Percentiles rank a stretch among this genome's conserved stretches.
phyloP scores from a whole-genome alignment of 1,140 invertebrate genomes.

The Drosophila sproati region DNA sequence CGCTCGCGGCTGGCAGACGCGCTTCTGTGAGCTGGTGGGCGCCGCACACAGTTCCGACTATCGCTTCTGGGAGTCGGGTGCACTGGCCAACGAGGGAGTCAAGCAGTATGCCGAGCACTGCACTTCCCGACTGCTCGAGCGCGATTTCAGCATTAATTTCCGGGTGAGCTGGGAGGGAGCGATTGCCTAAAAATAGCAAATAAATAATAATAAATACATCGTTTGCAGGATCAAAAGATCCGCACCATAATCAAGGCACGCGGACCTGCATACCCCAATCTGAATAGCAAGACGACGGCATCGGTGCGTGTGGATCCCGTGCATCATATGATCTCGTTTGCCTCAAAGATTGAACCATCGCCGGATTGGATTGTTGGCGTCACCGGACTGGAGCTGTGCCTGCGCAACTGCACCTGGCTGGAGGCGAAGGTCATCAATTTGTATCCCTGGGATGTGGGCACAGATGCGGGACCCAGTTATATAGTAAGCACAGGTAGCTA shows the following conservation, averaged over 20 bases:
- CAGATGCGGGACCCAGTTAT: slow-evolving; percentile 96
- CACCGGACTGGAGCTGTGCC: slow-evolving; percentile 95
- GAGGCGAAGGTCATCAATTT: slow-evolving; percentile 94
- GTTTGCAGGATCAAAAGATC: slow-evolving; percentile 92
- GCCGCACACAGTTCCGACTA: slow-evolving; percentile 96
- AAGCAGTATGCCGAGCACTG: slow-evolving; percentile 97
- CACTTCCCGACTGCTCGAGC: slow-evolving; percentile 93
- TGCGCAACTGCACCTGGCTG: slow-evolving; percentile 96
- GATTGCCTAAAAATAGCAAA: not conserved
- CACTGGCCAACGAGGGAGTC: slow-evolving; percentile 93
- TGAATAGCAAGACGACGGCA: slow-evolving; percentile 95
- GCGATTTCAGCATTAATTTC: slow-evolving; percentile 93
- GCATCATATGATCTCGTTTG: slow-evolving; percentile 96
- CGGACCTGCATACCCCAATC: slow-evolving; percentile 96
- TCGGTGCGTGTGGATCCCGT: slow-evolving; percentile 95
- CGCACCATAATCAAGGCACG: slow-evolving; percentile 99
- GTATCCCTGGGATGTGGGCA: slow-evolving; percentile 98
- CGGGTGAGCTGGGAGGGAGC: slow-evolving; percentile 17
- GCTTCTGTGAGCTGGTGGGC: slow-evolving; percentile 98
- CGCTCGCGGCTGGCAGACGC: slow-evolving; percentile 92
- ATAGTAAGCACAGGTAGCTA: slow-evolving; percentile 87
- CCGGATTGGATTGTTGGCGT: slow-evolving; percentile 99
- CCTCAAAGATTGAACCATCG: slow-evolving; percentile 97
- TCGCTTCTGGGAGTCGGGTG: slow-evolving; percentile 95
- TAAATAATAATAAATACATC: slow-evolving; percentile 13